A percentile compares a stretch with the other conserved stretches of the same genome.
These are phyloP conservation scores for Cecidostiba fungosa DNA, from an alignment of 2,888 invertebrate genomes.

Conservation along the genomic window DNA sequence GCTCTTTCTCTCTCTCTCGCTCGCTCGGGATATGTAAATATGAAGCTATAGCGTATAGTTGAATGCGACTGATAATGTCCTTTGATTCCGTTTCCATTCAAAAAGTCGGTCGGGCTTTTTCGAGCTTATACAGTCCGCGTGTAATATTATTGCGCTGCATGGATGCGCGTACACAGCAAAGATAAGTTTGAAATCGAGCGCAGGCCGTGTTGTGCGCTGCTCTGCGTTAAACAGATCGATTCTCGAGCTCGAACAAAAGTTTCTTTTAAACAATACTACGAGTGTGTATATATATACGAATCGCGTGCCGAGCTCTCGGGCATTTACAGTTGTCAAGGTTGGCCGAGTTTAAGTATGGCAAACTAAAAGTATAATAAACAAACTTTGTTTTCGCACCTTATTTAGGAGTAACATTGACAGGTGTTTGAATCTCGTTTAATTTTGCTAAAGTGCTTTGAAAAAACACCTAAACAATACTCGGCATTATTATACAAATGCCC, in stretches of 20 bases:
- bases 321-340: not conserved
- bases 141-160: not conserved
- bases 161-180: not conserved
- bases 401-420: not conserved
- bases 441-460: not conserved
- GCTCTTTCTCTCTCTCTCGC: not conserved
- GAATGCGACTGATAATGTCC: not conserved
- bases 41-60: not conserved
- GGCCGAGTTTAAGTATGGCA: not conserved
- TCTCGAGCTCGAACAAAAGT: constrained; percentile 5
- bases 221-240: not conserved
- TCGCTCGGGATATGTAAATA: not conserved
- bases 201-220: not conserved
- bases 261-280: not conserved
- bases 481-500: not conserved
- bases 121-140: not conserved
- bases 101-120: not conserved
- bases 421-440: not conserved
- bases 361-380: constrained; percentile 3
- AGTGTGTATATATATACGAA: not conserved
- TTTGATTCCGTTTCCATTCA: not conserved
- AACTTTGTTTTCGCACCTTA: not conserved
- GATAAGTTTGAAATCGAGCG: not conserved
- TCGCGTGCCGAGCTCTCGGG: not conserved
- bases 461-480: no score